Evolutionary conservation across 2,797 vertebrate genomes (phyloP), one percentile per base, ranked within the genome.

Genomic region (Oceanodroma leucorhoa): DNA sequence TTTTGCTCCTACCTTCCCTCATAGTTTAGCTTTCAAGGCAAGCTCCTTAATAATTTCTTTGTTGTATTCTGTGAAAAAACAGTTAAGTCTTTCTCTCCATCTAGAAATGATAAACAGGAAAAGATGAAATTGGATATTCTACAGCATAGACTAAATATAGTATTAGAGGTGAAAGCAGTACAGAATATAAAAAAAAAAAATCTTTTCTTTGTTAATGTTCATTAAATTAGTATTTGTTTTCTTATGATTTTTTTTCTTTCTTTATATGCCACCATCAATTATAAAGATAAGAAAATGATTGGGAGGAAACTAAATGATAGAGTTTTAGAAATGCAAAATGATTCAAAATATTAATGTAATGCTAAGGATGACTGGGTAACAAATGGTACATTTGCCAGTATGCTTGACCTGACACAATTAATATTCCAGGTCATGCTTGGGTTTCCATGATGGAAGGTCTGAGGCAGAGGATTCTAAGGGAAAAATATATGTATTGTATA

Each of bases 301-400:
- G 64, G 77, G 94, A 87, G 81, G 91, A 96, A 96, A 77, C 80
- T 76, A 94, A 96, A 93, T 96, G 97, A 98, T 97, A 95, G 97
- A 98, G 97, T 94, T 96, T 93, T 97, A 97, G 97, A 98, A 98
- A 97, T 96, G 96, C 93, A 97, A 96, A 97, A 98, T 97, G 95
- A 97, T 98, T 97, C 97, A 98, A 98, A 98, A 98, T 98, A 98
- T 98, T 98, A 98, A 98, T 98, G 97, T 97, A 97, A 98, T 94
- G 96, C 96, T 97, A 97, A 98, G 98, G 98, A 98, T 98, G 97
- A 98, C 97, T 97, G 98, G 96, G 95, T 98, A 98, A 98, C 98
- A 98, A 98, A 98, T 97, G 98, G 96, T 97, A 98, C 97, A 97
- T 98, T 98, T 97, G 96, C 97, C 96, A 90, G 77, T 96, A 97